These are phyloP conservation scores for Micrastur ruficollis DNA, from an alignment of 2,797 vertebrate genomes.

Conservation along the genomic window DNA sequence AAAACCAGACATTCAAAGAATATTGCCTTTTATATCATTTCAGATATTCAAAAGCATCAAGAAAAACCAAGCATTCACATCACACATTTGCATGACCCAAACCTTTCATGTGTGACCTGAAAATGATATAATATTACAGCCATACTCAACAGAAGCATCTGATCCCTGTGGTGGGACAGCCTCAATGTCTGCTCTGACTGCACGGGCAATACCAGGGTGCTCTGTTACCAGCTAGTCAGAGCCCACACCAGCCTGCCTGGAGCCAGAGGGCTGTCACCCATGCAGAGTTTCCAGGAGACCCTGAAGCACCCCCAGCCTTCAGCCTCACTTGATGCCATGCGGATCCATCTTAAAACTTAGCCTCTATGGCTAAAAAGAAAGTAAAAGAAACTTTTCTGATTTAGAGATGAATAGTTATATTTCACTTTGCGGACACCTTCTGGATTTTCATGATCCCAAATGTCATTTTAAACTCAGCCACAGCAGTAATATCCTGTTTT, in stretches of 20 bases:
- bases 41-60: background rate
- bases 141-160: background rate
- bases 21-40: background rate
- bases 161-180: background rate
- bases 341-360: background rate
- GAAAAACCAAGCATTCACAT: background rate
- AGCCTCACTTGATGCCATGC: background rate
- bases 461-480: background rate
- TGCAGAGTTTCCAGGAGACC: background rate
- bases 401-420: background rate
- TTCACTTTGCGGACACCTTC: background rate
- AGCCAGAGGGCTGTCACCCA: fast-evolving
- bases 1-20: background rate
- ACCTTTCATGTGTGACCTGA: background rate
- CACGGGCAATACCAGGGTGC: background rate
- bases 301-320: background rate
- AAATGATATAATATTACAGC: background rate
- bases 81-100: background rate
- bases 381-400: background rate
- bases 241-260: background rate
- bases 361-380: background rate
- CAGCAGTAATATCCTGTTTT: background rate
- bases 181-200: background rate
- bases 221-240: background rate
- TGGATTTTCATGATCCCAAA: background rate